Base-by-base conservation (phyloP, 2,888 invertebrate genomes). In the Dryadula phaetusa region DNA sequence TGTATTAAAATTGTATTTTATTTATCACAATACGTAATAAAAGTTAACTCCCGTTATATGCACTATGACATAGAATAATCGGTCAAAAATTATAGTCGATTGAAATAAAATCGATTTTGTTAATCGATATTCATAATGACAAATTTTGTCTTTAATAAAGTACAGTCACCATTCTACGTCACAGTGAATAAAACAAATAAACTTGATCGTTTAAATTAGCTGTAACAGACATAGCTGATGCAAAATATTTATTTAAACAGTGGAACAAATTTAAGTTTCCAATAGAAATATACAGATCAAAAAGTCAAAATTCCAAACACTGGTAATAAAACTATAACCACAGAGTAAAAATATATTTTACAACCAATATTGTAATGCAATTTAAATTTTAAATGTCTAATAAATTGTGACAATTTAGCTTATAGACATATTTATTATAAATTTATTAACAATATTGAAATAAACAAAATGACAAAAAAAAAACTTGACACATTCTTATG, bases 1-100 rank as follows among this genome's bases (percentile, higher is more conserved):
- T 40, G 20, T 63, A 67, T 63, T 63, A 37, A 58, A 58, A 63
- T 40, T 58, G 63, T 63, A 67, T 63, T 67, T 56, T 56, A 56
- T 56, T 56, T 56, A 64, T 64, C 63, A 64, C 63, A 64, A 54
- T 42, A 64, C 32, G 22, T 56, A 46, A 44, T 64, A 46, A 54
- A 63, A 46, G 44, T 54, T 44, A 44, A 64, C n/a, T 12, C 10
- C 6, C 44, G n/a, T n/a, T 40, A 4, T 37, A 56, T 22, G 5
- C 5, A 56, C 37, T 56, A 25, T 56, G 40, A 16, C 56, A 56
- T 8, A n/a, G 22, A 56, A 40, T 20, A 10, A 18, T 40, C 18
- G 12, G 34, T 3, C 12, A 14, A 34, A 18, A 12, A 14, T 28
- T 28, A 28, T 2, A 16, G 16, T 32, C 16, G 52, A 52, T 7